These are phyloP conservation scores for Gopherus flavomarginatus DNA, from an alignment of 2,113 vertebrate genomes.

Conservation along the genomic window DNA sequence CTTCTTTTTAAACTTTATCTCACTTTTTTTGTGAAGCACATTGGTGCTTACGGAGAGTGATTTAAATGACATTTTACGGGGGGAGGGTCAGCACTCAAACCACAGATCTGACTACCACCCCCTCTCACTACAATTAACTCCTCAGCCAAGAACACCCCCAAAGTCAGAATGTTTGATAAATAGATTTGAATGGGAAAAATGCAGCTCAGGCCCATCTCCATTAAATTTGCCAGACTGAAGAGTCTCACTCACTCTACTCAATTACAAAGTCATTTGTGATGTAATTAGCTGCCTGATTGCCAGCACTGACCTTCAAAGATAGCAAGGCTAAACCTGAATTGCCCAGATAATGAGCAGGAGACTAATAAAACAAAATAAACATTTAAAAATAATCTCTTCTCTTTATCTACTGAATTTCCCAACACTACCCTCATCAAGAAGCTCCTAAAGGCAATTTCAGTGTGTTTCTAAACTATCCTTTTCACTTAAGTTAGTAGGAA, in stretches of 20 bases:
- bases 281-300: neutral
- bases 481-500: neutral
- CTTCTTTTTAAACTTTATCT: constrained; percentile 24
- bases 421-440: neutral
- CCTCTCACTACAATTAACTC: neutral
- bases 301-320: constrained; percentile 20
- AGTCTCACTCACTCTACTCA: neutral
- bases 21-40: neutral
- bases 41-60: constrained; percentile 17
- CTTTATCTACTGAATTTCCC: neutral
- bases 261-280: neutral
- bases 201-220: neutral
- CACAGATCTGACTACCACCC: neutral
- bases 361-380: constrained; percentile 15
- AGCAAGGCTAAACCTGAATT: neutral
- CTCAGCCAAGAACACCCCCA: neutral
- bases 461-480: neutral
- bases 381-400: neutral
- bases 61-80: constrained; percentile 27
- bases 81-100: neutral
- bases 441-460: neutral
- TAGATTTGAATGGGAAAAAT: neutral
- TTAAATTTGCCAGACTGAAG: neutral
- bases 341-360: neutral
- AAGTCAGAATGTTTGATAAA: neutral